phyloP scores from a whole-genome alignment of 2,888 invertebrate species.

The Asteroscopus sphinx region DNA sequence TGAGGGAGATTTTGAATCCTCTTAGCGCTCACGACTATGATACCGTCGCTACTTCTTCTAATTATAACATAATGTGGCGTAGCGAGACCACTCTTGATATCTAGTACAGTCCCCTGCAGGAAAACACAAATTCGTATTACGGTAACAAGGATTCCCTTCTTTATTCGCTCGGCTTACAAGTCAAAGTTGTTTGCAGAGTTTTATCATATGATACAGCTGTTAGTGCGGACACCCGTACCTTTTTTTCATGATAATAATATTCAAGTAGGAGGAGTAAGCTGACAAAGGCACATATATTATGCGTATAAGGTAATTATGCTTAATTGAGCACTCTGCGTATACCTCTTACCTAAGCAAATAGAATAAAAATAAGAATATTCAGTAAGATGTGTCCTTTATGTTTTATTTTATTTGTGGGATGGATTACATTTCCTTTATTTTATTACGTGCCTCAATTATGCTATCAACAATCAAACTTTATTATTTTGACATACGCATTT shows the following conservation, averaged over 20 bases:
- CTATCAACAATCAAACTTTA: too few relatives aligned
- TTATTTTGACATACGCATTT: too few relatives aligned
- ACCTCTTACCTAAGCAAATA: conserved; percentile 19
- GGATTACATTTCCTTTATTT: too few relatives aligned
- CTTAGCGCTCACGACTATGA: conserved; percentile 53
- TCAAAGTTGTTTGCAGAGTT: conserved; percentile 33
- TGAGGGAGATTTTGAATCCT: conserved; percentile 54
- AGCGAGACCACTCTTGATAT: conserved; percentile 53
- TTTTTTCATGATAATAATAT: conserved; percentile 63
- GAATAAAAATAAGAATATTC: conserved; percentile 21
- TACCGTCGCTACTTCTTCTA: conserved; percentile 56
- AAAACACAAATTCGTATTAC: conserved; percentile 43
- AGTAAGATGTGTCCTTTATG: background rate
- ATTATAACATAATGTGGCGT: conserved; percentile 55
- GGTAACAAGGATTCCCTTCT: conserved; percentile 33
- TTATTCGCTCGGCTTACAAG: conserved; percentile 36
- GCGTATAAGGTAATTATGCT: conserved; percentile 42
- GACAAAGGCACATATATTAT: conserved; percentile 54
- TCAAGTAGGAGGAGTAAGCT: conserved; percentile 55
- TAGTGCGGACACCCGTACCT: conserved; percentile 51
- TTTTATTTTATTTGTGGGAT: background rate
- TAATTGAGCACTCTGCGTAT: conserved; percentile 35
- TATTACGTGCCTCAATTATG: too few relatives aligned
- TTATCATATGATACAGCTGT: conserved; percentile 42
- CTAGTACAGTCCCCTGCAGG: conserved; percentile 38